These are phyloP conservation scores for Theristicus caerulescens DNA, from an alignment of 2,113 vertebrate genomes.

Conservation along the genomic window DNA sequence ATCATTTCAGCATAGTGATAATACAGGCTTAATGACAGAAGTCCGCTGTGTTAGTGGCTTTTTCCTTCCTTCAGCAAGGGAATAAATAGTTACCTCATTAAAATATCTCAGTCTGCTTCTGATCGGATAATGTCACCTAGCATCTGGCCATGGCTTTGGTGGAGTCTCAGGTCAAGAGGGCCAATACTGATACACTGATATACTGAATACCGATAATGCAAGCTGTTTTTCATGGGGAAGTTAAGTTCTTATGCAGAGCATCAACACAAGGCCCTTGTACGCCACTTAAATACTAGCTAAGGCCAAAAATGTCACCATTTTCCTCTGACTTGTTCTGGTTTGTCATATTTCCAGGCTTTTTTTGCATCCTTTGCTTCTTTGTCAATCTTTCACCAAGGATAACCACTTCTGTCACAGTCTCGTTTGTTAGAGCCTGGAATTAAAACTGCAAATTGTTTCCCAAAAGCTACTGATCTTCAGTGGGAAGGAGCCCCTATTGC, in stretches of 20 bases:
- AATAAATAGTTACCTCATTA: constrained; percentile 2
- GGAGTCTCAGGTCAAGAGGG: not conserved
- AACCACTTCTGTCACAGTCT: not conserved
- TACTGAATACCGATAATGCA: not conserved
- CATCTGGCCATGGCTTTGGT: constrained; percentile 2
- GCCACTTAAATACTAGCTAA: not conserved
- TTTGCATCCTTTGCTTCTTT: not conserved
- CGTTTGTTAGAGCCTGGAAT: not conserved
- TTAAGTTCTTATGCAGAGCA: not conserved
- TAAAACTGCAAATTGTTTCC: not conserved
- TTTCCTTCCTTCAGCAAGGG: not conserved
- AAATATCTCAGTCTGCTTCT: not conserved
- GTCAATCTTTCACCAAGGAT: not conserved
- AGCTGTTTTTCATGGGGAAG: not conserved
- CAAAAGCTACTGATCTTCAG: not conserved
- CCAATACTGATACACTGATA: not conserved
- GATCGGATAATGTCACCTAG: not conserved
- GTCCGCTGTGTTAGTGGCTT: not conserved
- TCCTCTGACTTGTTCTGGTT: not conserved
- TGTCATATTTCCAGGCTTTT: not conserved
- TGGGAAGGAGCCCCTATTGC: not conserved
- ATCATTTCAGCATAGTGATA: not conserved
- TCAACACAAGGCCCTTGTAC: not conserved
- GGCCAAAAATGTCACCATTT: not conserved
- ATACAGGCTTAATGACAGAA: not conserved